A percentile compares a stretch with the other conserved stretches of the same genome.
These are phyloP conservation scores for Cheirogaleus major DNA, from an alignment of 2,797 vertebrate species.

Conservation along the genomic window DNA sequence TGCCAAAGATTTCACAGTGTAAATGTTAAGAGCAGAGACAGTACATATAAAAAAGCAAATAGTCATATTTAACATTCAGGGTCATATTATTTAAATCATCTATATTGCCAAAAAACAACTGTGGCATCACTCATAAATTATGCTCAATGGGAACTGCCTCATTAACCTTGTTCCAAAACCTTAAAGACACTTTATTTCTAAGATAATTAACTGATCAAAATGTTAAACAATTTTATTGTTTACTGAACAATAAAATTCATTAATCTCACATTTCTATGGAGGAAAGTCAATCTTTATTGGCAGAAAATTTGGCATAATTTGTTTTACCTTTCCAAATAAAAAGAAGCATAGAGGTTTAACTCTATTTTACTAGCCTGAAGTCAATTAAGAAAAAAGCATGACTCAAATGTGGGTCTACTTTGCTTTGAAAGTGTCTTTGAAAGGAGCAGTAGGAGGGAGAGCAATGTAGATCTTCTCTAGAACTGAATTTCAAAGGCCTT, in stretches of 20 bases:
- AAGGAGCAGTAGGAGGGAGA: constrained; percentile 33
- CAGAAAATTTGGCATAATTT: constrained; percentile 45
- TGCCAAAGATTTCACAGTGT: constrained; percentile 56
- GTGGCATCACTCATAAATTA: constrained; percentile 75
- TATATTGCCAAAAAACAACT: constrained; percentile 42
- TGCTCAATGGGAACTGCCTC: constrained; percentile 64
- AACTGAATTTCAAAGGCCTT: constrained; percentile 50
- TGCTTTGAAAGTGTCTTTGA: constrained; percentile 60
- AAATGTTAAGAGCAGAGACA: constrained; percentile 65
- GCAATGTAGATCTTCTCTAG: not conserved
- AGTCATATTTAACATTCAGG: constrained; percentile 77
- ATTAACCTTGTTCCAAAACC: constrained; percentile 75
- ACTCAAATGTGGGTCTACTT: constrained; percentile 30
- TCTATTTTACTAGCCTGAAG: constrained; percentile 57
- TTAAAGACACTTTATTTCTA: constrained; percentile 68
- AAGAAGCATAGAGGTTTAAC: not conserved
- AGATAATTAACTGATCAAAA: constrained; percentile 72
- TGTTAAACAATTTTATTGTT: constrained; percentile 62
- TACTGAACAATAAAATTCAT: constrained; percentile 62
- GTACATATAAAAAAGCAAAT: constrained; percentile 47
- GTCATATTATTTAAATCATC: constrained; percentile 76
- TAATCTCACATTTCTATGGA: constrained; percentile 18
- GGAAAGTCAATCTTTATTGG: constrained; percentile 40
- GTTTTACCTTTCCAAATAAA: constrained; percentile 53
- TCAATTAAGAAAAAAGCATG: constrained; percentile 54